These are phyloP conservation scores for Disparrhopalites patrizii DNA, from an alignment of 2,888 invertebrate species.

Conservation along the genomic window DNA sequence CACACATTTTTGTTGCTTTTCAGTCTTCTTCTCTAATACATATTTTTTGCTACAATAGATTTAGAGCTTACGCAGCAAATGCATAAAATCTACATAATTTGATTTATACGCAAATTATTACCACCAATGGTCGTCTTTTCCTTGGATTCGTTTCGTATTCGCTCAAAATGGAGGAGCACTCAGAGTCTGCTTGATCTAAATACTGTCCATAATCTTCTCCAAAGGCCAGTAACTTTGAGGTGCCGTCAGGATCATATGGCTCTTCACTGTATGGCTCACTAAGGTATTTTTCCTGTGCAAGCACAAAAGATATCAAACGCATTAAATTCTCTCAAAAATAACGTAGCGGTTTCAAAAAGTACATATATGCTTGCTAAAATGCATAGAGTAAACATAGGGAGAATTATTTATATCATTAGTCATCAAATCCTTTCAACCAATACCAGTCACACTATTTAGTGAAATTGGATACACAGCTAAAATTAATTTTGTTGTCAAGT, in stretches of 20 bases:
- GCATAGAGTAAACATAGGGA: neutral
- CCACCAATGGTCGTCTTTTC: slow-evolving; percentile 35
- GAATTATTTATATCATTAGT: slow-evolving; percentile 11
- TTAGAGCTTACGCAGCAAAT: too few species aligned
- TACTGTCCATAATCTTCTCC: slow-evolving; percentile 48
- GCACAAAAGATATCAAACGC: neutral
- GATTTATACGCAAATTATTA: neutral
- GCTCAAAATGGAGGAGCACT: slow-evolving; percentile 44
- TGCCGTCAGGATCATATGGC: slow-evolving; percentile 45
- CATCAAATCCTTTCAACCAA: slow-evolving; percentile 4
- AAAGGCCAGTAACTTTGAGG: slow-evolving; percentile 45
- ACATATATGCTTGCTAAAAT: neutral
- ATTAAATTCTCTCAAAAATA: neutral
- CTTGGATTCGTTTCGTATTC: slow-evolving; percentile 44
- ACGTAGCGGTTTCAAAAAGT: neutral
- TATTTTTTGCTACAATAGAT: too few species aligned
- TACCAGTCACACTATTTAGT: neutral
- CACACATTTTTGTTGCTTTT: too few species aligned
- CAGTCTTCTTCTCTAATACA: too few species aligned
- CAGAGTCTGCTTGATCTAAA: slow-evolving; percentile 44
- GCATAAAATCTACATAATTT: too few species aligned
- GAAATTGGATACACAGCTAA: slow-evolving; percentile 4
- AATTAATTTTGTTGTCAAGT: slow-evolving; percentile 12
- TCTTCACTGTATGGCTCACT: slow-evolving; percentile 48
- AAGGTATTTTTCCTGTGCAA: slow-evolving; percentile 46